A percentile compares a stretch with the other conserved stretches of the same genome.
phyloP scores from a whole-genome alignment of 2,797 vertebrate genomes.

The Neoniphon sammara region DNA sequence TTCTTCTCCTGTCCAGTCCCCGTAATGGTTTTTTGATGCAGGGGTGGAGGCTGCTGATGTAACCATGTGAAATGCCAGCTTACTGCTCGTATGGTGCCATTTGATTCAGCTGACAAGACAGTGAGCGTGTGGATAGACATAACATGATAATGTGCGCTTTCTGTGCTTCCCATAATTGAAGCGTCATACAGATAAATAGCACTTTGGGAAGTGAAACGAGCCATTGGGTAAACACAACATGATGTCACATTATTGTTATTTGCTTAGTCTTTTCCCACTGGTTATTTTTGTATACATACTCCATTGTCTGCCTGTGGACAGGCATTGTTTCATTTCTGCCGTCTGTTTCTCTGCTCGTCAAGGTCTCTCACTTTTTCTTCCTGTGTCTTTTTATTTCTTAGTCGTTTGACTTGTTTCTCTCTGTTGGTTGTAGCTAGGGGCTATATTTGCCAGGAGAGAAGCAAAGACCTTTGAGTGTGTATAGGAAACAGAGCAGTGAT shows the following conservation, averaged over 20 bases:
- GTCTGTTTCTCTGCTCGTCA: slow-evolving; percentile 22
- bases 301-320: slow-evolving; percentile 20
- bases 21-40: background rate
- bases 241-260: background rate
- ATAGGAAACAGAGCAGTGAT: slow-evolving; percentile 77
- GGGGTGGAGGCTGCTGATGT: slow-evolving; percentile 40
- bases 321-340: slow-evolving; percentile 20
- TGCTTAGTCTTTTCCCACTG: slow-evolving; percentile 36
- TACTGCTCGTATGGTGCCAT: background rate
- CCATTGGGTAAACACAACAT: slow-evolving; percentile 8
- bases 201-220: slow-evolving; percentile 31
- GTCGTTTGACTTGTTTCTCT: slow-evolving; percentile 49
- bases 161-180: background rate
- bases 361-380: slow-evolving; percentile 35
- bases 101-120: slow-evolving; percentile 4
- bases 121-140: background rate
- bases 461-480: slow-evolving; percentile 69
- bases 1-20: background rate
- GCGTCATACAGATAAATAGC: background rate
- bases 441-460: slow-evolving; percentile 68
- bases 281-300: slow-evolving; percentile 7
- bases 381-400: slow-evolving; percentile 25
- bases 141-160: no score
- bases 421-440: slow-evolving; percentile 72
- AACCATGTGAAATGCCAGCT: slow-evolving; percentile 46